phyloP scores from a whole-genome alignment of 2,888 invertebrate genomes.

The Sphaerophoria rueppellii region DNA sequence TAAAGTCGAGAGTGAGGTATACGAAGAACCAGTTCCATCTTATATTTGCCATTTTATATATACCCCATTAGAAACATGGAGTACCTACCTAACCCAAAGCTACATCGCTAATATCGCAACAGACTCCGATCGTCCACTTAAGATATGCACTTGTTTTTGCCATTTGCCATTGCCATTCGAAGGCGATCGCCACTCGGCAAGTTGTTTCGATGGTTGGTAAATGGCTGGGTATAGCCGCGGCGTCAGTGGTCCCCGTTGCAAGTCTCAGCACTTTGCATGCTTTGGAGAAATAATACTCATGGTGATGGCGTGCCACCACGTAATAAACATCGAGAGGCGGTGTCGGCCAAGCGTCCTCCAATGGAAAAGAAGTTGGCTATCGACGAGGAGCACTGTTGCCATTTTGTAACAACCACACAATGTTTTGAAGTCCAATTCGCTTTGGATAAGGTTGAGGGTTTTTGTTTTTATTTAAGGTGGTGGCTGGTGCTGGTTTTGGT shows the following conservation, averaged over 20 bases:
- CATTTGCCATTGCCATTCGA: conserved; percentile 70
- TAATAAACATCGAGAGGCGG: conserved; percentile 74
- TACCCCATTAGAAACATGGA: not conserved
- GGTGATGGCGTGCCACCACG: conserved; percentile 73
- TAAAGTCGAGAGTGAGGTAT: not conserved
- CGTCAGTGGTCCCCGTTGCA: conserved; percentile 52
- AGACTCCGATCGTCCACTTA: conserved; percentile 59
- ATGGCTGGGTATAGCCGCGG: conserved; percentile 42
- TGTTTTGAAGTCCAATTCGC: conserved; percentile 51
- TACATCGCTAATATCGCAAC: conserved; percentile 10
- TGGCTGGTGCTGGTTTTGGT: conserved; percentile 27
- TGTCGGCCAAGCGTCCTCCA: conserved; percentile 72
- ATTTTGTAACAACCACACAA: conserved; percentile 63
- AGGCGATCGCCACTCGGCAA: conserved; percentile 49
- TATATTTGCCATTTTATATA: conserved; percentile 58
- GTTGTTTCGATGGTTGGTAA: conserved; percentile 60
- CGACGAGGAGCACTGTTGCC: conserved; percentile 63
- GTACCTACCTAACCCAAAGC: not conserved
- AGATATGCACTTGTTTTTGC: conserved; percentile 73
- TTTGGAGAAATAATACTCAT: conserved; percentile 72
- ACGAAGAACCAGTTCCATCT: conserved; percentile 58
- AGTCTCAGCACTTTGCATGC: conserved; percentile 69
- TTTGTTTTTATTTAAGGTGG: not conserved
- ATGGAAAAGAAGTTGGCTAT: conserved; percentile 70
- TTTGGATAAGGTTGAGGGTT: conserved; percentile 59